A percentile compares a stretch with the other conserved stretches of the same genome.
These are phyloP conservation scores for Limnodromus scolopaceus DNA, from an alignment of 2,797 vertebrate species.

Conservation along the genomic window DNA sequence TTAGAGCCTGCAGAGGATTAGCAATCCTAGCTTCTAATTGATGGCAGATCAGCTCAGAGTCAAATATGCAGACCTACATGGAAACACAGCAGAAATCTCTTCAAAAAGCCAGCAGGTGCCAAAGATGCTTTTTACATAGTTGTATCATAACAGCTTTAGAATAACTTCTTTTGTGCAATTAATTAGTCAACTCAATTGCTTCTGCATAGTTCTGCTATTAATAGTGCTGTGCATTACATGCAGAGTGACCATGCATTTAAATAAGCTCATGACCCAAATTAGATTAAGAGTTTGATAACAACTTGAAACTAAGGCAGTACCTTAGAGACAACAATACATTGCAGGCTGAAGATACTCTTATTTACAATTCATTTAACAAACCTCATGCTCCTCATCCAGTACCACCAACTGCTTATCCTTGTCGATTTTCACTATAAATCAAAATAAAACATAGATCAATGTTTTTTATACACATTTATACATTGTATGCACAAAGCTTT, in stretches of 20 bases:
- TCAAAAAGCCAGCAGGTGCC: conserved; percentile 30
- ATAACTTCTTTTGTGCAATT: not conserved
- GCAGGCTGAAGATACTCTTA: conserved; percentile 71
- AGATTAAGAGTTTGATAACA: conserved; percentile 69
- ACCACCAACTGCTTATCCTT: conserved; percentile 90
- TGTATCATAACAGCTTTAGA: not conserved
- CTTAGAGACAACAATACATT: conserved; percentile 64
- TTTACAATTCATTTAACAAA: conserved; percentile 78
- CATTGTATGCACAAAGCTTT: not conserved
- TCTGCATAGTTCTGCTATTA: conserved; percentile 32
- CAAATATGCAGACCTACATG: not conserved
- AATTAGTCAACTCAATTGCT: conserved; percentile 38
- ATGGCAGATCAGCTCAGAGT: conserved; percentile 32
- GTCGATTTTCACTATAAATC: conserved; percentile 92
- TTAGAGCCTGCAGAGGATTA: conserved; percentile 59
- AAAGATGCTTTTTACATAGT: not conserved
- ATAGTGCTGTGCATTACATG: conserved; percentile 55
- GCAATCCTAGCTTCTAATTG: conserved; percentile 44
- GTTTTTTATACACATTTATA: not conserved
- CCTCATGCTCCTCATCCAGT: conserved; percentile 93
- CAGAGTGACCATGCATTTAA: conserved; percentile 62
- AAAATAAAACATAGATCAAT: conserved; percentile 46
- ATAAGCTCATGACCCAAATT: conserved; percentile 65
- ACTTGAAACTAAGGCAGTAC: conserved; percentile 71
- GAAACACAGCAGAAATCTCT: conserved; percentile 34